These are phyloP conservation scores for Hylaeus volcanicus DNA, from an alignment of 1,140 invertebrate species.

Conservation along the genomic window DNA sequence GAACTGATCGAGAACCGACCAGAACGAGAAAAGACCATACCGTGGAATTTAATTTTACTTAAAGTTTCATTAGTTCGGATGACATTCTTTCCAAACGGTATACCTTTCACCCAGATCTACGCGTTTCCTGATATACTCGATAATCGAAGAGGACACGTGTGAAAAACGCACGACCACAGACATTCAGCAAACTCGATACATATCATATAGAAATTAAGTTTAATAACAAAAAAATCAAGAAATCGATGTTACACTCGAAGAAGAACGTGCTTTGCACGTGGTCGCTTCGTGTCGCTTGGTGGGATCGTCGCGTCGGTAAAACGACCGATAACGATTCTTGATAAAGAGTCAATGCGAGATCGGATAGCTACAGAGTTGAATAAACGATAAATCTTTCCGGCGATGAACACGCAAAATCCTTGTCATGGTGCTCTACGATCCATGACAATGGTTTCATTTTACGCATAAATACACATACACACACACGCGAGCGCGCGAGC, in stretches of 20 bases:
- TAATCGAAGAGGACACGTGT: neutral
- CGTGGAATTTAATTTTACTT: neutral
- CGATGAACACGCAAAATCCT: neutral
- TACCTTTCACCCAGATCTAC: constrained; percentile 23
- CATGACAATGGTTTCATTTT: neutral
- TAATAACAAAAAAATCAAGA: neutral
- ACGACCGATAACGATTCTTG: neutral
- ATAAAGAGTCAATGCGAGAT: neutral
- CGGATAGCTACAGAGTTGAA: too few species aligned
- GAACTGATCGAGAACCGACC: neutral
- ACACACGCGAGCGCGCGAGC: too few species aligned
- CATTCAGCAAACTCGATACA: constrained; percentile 31
- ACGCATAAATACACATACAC: neutral
- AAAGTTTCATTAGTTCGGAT: neutral
- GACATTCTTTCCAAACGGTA: constrained; percentile 1
- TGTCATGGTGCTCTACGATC: neutral
- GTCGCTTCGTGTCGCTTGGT: constrained; percentile 1
- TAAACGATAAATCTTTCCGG: neutral
- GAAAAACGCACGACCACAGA: neutral
- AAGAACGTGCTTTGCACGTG: constrained; percentile 34
- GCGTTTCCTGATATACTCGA: too few species aligned
- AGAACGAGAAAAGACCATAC: neutral
- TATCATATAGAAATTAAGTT: constrained; percentile 50
- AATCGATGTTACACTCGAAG: constrained; percentile 21
- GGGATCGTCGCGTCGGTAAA: neutral